A percentile compares a stretch with the other conserved stretches of the same genome.
Evolutionary conservation across 64 coral and sea anemone species (phyloP).

Genomic region (Acropora tenuis): DNA sequence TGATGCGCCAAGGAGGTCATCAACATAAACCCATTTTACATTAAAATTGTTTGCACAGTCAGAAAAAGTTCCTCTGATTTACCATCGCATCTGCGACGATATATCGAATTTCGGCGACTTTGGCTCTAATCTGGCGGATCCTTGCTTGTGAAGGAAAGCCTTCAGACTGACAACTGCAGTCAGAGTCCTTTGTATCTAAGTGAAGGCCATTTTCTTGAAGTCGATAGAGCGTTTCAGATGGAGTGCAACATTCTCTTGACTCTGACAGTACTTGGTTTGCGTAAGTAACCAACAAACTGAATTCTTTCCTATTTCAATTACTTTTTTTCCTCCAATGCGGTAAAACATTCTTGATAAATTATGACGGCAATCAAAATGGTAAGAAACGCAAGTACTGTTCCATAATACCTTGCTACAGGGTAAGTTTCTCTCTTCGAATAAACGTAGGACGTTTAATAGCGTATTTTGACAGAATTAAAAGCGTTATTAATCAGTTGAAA

Average conservation of each 20-base stretch:
- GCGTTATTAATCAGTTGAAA: neutral
- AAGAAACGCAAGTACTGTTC: too few species aligned
- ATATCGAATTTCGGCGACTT: slow-evolving; percentile 33
- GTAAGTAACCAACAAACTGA: slow-evolving; percentile 16
- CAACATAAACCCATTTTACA: neutral
- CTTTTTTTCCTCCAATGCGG: neutral
- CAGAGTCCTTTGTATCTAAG: neutral
- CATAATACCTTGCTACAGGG: too few species aligned
- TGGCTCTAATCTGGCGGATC: neutral
- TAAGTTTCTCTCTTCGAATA: too few species aligned
- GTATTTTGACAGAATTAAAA: too few species aligned
- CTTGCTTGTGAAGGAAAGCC: neutral
- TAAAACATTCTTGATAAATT: neutral
- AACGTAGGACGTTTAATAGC: too few species aligned
- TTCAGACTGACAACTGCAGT: neutral
- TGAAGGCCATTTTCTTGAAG: neutral
- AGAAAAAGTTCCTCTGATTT: neutral
- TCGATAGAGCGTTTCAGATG: neutral
- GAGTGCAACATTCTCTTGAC: neutral
- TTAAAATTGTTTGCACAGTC: slow-evolving; percentile 25
- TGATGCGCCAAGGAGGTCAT: neutral
- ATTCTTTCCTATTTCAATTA: neutral
- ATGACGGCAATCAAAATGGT: neutral
- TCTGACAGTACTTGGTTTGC: neutral
- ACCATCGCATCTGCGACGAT: neutral